Evolutionary conservation across 1,140 invertebrate genomes (phyloP), one percentile per base, ranked within the genome.

Genomic region (Babylonia areolata): DNA sequence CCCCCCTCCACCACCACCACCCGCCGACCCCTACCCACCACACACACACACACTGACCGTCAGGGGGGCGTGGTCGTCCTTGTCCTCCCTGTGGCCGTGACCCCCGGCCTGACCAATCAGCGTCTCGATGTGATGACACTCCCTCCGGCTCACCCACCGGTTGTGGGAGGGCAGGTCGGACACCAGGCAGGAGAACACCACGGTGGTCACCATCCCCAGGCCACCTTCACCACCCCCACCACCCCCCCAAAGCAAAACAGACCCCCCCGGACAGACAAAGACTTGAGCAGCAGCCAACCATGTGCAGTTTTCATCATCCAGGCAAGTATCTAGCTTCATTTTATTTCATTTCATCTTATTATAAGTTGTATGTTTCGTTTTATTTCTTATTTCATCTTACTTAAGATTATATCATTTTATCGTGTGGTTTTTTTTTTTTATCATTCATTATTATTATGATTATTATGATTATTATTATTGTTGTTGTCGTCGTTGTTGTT

Each of bases 71-170:
- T 73, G 64, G 69, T 71, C 81, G 51, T 31, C 46, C 12, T 73
- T 23, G 28, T 84, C 69, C 39, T 84, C 69, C 39, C 23, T 73
- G 28, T 84, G 82, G 6, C 35, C 82, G 15, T 71, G 58, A 84
- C 64, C 82, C 28, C 82, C 82, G n/a, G 82, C 58, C 40, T 71
- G n/a, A 3, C 37, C 28, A 35, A 84, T 64, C 15, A 35, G 31
- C 23, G 23, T 9, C 69, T 84, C 69, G n/a, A 84, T 84, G 82
- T 84, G 46, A 2, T 40, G 64, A 23, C 82, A 31, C 82, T 84
- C 82, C 15, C 64, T 33, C 3, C 5, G 37, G 31, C 64, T 40
- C 5, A 84, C 42, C 39, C 40, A 73, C 17, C 15, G 33, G 64
- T 84, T 84, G 0, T 84, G 82, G 0, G 82, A 84, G 1, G 82